Evolutionary conservation across 1,140 invertebrate species (phyloP).

Genomic region (Leptinotarsa defecta): DNA sequence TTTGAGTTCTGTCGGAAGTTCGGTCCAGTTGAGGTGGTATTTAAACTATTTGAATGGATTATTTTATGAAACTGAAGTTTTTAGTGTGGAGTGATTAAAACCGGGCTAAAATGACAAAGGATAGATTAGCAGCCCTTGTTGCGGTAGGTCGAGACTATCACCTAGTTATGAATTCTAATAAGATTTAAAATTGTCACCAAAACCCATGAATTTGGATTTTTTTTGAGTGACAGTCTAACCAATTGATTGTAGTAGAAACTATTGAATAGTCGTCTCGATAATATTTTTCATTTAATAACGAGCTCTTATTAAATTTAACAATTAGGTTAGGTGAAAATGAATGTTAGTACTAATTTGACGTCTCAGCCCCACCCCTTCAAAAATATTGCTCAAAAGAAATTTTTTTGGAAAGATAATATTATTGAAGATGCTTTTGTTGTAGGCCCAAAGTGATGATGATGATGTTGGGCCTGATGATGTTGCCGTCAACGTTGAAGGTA

Average conservation of each 20-base stretch:
- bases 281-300: not conserved
- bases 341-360: constrained; percentile 27
- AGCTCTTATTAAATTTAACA: constrained; percentile 38
- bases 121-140: constrained; percentile 95
- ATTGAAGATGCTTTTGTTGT: constrained; percentile 46
- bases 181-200: constrained; percentile 1
- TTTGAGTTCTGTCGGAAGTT: constrained; percentile 37
- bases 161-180: constrained; percentile 4
- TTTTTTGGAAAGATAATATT: constrained; percentile 44
- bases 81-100: constrained; percentile 65
- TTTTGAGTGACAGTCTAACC: constrained; percentile 23
- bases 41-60: constrained; percentile 79
- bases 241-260: not conserved
- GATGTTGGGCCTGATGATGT: constrained; percentile 90
- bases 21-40: constrained; percentile 73
- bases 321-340: constrained; percentile 43
- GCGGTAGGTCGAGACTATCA: constrained; percentile 68
- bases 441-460: constrained; percentile 95
- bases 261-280: not conserved
- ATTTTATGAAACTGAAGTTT: constrained; percentile 66
- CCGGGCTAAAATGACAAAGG: constrained; percentile 89
- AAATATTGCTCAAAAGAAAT: not conserved
- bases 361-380: constrained; percentile 48
- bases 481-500: constrained; percentile 86
- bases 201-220: constrained; percentile 10